phyloP scores from a whole-genome alignment of 2,888 invertebrate species.

The Oscheius sp. region DNA sequence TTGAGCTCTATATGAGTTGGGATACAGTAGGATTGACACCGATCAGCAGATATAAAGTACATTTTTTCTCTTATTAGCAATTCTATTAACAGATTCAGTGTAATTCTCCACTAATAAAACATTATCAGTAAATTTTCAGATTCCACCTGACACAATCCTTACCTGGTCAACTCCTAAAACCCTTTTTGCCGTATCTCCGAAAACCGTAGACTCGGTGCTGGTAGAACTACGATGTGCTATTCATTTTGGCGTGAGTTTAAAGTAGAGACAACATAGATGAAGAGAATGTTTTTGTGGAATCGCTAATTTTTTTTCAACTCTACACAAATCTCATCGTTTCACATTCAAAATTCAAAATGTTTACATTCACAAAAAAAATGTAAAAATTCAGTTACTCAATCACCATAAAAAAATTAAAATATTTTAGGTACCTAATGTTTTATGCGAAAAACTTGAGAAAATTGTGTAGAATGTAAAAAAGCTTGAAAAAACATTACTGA shows the following conservation, averaged over 20 bases:
- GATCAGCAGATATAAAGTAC: constrained; percentile 6
- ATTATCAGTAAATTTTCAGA: constrained; percentile 31
- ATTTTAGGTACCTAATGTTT: too few species aligned
- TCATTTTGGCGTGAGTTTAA: constrained; percentile 45
- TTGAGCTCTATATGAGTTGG: not conserved
- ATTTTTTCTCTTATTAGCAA: too few species aligned
- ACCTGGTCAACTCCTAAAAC: constrained; percentile 43
- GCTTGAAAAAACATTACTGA: too few species aligned
- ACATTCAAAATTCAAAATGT: too few species aligned
- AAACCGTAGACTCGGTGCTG: constrained; percentile 5
- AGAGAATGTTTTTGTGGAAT: not conserved
- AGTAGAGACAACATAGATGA: too few species aligned
- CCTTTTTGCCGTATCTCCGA: constrained; percentile 45
- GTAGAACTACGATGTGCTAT: constrained; percentile 44
- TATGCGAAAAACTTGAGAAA: too few species aligned
- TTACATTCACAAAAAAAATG: too few species aligned
- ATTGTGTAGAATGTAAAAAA: too few species aligned
- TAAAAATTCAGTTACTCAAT: too few species aligned
- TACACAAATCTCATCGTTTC: not conserved
- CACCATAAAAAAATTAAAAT: too few species aligned
- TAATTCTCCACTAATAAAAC: too few species aligned
- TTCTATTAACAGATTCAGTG: too few species aligned
- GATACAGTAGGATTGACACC: not conserved
- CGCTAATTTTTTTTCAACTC: not conserved
- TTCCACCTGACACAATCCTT: constrained; percentile 48